phyloP scores from a whole-genome alignment of 2,113 vertebrate species.

The Leucopsar rothschildi region DNA sequence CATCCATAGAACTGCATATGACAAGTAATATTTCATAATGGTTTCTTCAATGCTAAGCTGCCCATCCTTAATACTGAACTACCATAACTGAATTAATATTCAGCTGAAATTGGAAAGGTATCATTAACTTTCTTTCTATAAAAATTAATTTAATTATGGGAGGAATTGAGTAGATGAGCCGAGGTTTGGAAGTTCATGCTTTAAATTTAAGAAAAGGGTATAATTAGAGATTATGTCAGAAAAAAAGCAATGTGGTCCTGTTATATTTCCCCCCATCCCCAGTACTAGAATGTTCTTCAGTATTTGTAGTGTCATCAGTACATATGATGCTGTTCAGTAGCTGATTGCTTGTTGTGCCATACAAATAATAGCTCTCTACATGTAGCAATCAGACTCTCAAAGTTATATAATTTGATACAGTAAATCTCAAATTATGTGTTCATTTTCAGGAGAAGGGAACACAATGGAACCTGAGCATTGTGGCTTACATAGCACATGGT shows the following conservation, averaged over 20 bases:
- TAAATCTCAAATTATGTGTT: not conserved
- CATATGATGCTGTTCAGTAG: not conserved
- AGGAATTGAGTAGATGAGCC: not conserved
- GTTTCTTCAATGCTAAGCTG: slow-evolving; percentile 62
- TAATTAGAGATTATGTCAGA: not conserved
- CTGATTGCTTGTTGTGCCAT: not conserved
- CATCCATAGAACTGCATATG: slow-evolving; percentile 54
- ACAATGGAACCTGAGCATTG: not conserved
- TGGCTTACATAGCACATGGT: not conserved
- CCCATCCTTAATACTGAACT: not conserved
- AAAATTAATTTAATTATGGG: slow-evolving; percentile 48
- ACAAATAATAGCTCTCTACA: not conserved
- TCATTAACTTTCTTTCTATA: slow-evolving; percentile 33
- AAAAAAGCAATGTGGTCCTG: not conserved
- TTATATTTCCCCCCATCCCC: not conserved
- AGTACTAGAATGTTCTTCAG: not conserved
- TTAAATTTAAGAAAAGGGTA: not conserved
- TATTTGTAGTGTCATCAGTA: not conserved
- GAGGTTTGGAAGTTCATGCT: not conserved
- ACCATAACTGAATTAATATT: slow-evolving; percentile 14
- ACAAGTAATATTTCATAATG: slow-evolving; percentile 78
- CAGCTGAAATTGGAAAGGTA: slow-evolving; percentile 27
- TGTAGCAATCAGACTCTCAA: not conserved
- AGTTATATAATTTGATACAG: not conserved
- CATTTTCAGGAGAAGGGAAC: not conserved